Base-by-base conservation (phyloP, 2,888 invertebrate genomes). In the Thumatha senex region DNA sequence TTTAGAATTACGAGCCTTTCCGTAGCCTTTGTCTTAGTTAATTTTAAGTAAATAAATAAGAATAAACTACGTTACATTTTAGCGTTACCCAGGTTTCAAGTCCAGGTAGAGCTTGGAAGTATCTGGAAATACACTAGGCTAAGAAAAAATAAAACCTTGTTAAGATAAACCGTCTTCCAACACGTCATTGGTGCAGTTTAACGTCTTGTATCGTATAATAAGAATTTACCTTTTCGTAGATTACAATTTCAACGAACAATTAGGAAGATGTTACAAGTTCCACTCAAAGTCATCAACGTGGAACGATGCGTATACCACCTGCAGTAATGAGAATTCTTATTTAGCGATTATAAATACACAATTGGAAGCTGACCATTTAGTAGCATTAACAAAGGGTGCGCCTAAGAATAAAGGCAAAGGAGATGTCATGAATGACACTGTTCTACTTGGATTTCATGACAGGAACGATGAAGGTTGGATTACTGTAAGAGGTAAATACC, bases 231-330 rank as follows among this genome's bases (percentile, higher is more conserved):
- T 30, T 10, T 29, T 74, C 78, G 24, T 72, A 87, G 87, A 67
- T 50, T 88, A 89, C 57, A 52, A 58, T 41, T 84, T 69, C 57
- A 70, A 76, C 38, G 64, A 65, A 8, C 18, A 39, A 1, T 5
- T 52, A 5, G 78, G 79, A 2, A 76, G 74, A 61, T 88, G 86
- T 56, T 88, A 85, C 67, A 88, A 88, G 53, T 78, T 86, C 43
- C 87, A 89, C 51, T 43, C 70, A 12, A 67, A 56, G 0, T 82
- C 85, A 0, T 57, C 57, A 54, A 81, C 69, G 38, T 89, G 89
- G 88, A 70, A 70, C 0, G 82, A 84, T 0, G 88, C 89, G 0
- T 74, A 77, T 13, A 60, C 61, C 1, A 57, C 67, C 0, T 89
- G 89, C 58, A 67, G 62, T 15, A 71, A 78, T 0, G 87, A 88